phyloP scores from a whole-genome alignment of 2,113 vertebrate genomes.

The Neogobius melanostomus region DNA sequence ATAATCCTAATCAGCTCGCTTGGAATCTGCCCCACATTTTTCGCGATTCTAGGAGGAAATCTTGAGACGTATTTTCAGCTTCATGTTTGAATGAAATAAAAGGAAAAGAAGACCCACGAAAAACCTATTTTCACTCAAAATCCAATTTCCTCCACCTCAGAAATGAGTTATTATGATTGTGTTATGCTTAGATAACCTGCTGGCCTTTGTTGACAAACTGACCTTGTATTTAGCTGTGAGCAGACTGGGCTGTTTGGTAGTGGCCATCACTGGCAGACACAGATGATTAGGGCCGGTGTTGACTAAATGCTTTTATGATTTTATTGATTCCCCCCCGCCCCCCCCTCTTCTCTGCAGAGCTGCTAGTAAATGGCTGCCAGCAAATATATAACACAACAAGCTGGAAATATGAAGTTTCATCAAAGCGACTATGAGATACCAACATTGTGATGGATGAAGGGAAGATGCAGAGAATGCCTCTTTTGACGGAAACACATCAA shows the following conservation, averaged over 20 bases:
- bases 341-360: background rate
- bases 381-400: conserved; percentile 45
- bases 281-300: conserved; percentile 35
- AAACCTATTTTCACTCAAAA: background rate
- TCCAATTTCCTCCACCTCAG: background rate
- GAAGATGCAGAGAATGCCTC: no score
- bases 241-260: conserved; percentile 15
- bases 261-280: conserved; percentile 3
- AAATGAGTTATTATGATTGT: background rate
- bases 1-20: conserved; percentile 14
- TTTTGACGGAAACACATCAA: no score
- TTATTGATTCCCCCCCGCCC: conserved; percentile 22
- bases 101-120: conserved; percentile 8
- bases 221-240: conserved; percentile 1
- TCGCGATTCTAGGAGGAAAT: background rate
- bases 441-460: no score
- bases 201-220: conserved; percentile 7
- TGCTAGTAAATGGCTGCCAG: conserved; percentile 37
- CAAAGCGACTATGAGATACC: no score
- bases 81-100: conserved; percentile 17
- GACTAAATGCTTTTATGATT: conserved; percentile 21
- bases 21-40: conserved; percentile 14
- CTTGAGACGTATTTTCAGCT: background rate
- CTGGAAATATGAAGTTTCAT: conserved; percentile 36
- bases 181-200: background rate